Conservation (phyloP, 2,888 invertebrate species). For the Ctenicera cuprea region DNA sequence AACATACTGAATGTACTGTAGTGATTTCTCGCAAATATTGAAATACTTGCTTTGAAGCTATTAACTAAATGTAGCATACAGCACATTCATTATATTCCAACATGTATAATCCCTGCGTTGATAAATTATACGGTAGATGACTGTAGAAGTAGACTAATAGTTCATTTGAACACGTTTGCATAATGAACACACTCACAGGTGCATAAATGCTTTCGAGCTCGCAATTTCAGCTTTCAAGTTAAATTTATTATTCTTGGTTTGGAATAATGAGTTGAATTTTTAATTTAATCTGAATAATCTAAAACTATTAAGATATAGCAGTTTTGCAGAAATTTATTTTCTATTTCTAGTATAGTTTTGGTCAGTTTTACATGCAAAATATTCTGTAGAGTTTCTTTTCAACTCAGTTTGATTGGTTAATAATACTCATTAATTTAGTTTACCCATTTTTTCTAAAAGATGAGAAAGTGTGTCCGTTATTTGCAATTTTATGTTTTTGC, state of each 20-base stretch:
- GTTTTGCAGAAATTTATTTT: no score
- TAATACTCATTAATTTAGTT: no score
- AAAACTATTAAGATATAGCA: no score
- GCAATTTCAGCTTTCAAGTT: not conserved
- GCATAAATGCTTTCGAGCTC: not conserved
- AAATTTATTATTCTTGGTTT: not conserved
- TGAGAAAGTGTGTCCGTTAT: no score
- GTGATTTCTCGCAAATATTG: not conserved
- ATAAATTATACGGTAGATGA: conserved; percentile 10
- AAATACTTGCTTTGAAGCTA: not conserved
- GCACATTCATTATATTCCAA: conserved; percentile 16
- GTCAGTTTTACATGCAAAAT: no score
- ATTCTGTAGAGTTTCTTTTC: no score
- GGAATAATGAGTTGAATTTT: no score
- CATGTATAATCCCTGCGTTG: conserved; percentile 10
- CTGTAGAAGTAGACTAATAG: conserved; percentile 26
- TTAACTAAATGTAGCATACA: not conserved
- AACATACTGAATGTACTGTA: not conserved
- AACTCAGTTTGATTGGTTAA: no score
- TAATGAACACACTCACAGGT: conserved; percentile 18
- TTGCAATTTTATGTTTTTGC: no score
- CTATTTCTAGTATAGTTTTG: no score
- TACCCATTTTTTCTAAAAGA: no score
- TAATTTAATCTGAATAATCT: no score
- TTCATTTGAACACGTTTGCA: conserved; percentile 12